Base-by-base conservation (phyloP, 2,797 vertebrate genomes). In the Chloroceryle amazona region DNA sequence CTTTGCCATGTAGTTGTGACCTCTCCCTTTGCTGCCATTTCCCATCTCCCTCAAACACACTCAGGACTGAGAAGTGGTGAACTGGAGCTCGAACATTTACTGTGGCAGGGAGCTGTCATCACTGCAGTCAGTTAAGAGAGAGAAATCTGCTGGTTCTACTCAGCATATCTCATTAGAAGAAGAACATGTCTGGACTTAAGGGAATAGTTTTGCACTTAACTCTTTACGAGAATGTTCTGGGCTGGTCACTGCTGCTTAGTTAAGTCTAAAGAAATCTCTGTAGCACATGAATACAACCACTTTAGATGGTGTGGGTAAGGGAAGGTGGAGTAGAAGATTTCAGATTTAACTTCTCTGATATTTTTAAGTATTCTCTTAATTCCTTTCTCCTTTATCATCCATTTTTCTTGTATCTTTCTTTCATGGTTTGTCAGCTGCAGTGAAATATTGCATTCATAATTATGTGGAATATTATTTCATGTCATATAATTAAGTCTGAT, bases 381-480 rank as follows among this genome's bases (percentile, higher is more conserved):
- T 66, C 14, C 9, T 61, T 72, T 94, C 42, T 67, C 39, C 10
- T 49, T 41, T 65, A 35, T 72, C 92, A 23, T 86, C 46, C 6
- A 13, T 84, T 81, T 90, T 79, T 54, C 39, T 75, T 91, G 52
- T 49, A 18, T 89, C 89, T 95, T 81, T 87, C n/a, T 71, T 71
- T 61, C 25, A n/a, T n/a, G 37, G 19, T 87, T 95, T 92, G 52
- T 78, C 90, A 89, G 44, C 58, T 87, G 37, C 71, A 61, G 29
- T 92, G 71, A 90, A 78, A 39, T 93, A 87, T 21, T 78, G 51
- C 37, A 29, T 89, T 93, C 29, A 22, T 95, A 86, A 95, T 95
- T 92, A 83, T 22, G 61, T 52, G 61, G 79, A 93, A 68, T 85
- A 65, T 22, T 11, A 71, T 87, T 94, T 89, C 25, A 8, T 87